Evolutionary conservation across 1,140 invertebrate genomes (phyloP), one percentile per base, ranked within the genome.

Genomic region (Pemphigus obesinymphae): DNA sequence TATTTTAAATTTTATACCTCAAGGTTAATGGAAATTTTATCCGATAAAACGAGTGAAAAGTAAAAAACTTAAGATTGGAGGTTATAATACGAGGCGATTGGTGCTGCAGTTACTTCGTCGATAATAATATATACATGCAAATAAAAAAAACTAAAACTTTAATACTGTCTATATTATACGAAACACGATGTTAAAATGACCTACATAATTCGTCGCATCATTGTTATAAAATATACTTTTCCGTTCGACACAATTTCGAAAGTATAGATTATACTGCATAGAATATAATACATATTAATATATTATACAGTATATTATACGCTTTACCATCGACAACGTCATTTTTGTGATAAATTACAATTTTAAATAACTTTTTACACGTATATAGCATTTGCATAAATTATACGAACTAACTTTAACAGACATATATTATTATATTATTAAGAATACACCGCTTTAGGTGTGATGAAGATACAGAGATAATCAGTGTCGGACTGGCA

Each of bases 331-430:
- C 23, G n/a, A n/a, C n/a, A n/a, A n/a, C n/a, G 68, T 70, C 68
- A 45, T 37, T 45, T 45, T 70, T 29, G 11, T 29, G 68, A 70
- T 70, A 45, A 70, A 70, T 70, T 70, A 29, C 40, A 43, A 45
- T 29, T 23, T 70, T 70, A 70, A 70, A 45, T 45, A 70, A 70
- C 40, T 70, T 70, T 45, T 45, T 70, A 70, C 68, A 8, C 7
- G 29, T n/a, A n/a, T n/a, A 26, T 34, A 11, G 40, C 23, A 43
- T 70, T 70, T 17, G 29, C 68, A 70, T 70, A 70, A 43, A 70
- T 45, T 70, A 45, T 29, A 45, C n/a, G 29, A 45, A 45, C 15
- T 45, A 17, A 45, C 23, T 70, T 70, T 45, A 45, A 45, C 40
- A 70, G 34, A 0, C 66, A 68, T 23, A 43, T 20, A 43, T 43